Evolutionary conservation across 1,140 invertebrate genomes (phyloP).

Genomic region (Tribolium castaneum): DNA sequence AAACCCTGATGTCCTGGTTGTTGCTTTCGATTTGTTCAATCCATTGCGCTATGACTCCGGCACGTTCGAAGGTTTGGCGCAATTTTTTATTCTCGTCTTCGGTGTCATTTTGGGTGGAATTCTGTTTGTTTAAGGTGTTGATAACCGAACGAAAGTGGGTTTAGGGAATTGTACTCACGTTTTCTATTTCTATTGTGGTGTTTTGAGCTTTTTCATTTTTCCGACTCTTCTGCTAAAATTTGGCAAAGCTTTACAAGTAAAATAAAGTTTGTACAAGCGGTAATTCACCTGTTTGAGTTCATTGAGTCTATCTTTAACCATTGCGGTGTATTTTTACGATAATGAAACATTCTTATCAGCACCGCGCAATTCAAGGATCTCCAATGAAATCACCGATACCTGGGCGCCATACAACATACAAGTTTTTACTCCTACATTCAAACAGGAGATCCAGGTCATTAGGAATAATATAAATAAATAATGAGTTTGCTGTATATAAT

Average conservation of each 20-base stretch:
- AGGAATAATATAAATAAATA: too few relatives aligned
- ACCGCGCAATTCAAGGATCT: background rate
- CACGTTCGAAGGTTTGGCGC: constrained; percentile 24
- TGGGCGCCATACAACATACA: background rate
- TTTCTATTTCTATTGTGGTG: background rate
- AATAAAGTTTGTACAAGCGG: background rate
- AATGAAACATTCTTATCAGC: constrained; percentile 1
- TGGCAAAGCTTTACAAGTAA: background rate
- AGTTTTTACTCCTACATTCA: too few relatives aligned
- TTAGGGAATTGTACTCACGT: background rate
- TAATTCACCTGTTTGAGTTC: constrained; percentile 38
- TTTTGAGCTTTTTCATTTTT: background rate
- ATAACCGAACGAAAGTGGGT: background rate
- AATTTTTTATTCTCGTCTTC: constrained; percentile 15
- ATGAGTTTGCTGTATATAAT: too few relatives aligned
- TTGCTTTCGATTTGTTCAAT: constrained; percentile 26
- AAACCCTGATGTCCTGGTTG: background rate
- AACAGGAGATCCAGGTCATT: too few relatives aligned
- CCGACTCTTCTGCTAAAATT: background rate
- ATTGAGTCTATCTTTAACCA: constrained; percentile 44
- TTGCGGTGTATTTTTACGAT: constrained; percentile 13
- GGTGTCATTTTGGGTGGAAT: constrained; percentile 14
- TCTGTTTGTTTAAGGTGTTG: constrained; percentile 8
- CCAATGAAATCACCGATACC: background rate
- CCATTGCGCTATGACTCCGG: constrained; percentile 19